Conservation (phyloP, 2,888 invertebrate species). For the Trypoxylon attenuatum region DNA sequence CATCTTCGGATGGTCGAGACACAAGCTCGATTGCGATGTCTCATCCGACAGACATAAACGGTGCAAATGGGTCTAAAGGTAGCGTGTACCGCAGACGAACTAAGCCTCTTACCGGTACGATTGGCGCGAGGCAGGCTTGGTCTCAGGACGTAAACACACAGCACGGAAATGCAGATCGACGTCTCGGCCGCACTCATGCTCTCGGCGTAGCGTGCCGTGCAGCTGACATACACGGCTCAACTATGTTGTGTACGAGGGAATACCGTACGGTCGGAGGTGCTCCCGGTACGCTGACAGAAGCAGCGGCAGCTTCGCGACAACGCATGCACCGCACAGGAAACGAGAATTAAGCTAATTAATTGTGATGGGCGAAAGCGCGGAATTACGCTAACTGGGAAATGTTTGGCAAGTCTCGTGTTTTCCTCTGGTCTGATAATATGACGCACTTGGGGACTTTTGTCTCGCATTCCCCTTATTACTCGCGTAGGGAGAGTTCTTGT, state of each 20-base stretch:
- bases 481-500: not conserved
- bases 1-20: no score
- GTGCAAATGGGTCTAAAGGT: no score
- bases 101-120: conserved; percentile 37
- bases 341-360: conserved; percentile 70
- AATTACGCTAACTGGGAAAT: conserved; percentile 64
- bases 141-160: conserved; percentile 66
- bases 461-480: no score
- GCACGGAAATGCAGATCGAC: conserved; percentile 69
- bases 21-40: no score
- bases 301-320: conserved; percentile 19
- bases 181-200: conserved; percentile 62
- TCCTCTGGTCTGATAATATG: not conserved
- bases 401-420: conserved; percentile 7
- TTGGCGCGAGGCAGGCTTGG: conserved; percentile 17
- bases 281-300: conserved; percentile 18
- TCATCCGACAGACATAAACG: no score
- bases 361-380: conserved; percentile 64
- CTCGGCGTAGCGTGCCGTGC: conserved; percentile 31
- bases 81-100: no score
- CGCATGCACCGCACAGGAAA: conserved; percentile 69
- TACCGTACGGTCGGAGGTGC: conserved; percentile 42
- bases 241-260: conserved; percentile 52
- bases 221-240: conserved; percentile 42
- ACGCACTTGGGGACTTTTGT: no score